Conservation (phyloP, 1,140 invertebrate genomes). For the Pseudomyrmex cubaensis region DNA sequence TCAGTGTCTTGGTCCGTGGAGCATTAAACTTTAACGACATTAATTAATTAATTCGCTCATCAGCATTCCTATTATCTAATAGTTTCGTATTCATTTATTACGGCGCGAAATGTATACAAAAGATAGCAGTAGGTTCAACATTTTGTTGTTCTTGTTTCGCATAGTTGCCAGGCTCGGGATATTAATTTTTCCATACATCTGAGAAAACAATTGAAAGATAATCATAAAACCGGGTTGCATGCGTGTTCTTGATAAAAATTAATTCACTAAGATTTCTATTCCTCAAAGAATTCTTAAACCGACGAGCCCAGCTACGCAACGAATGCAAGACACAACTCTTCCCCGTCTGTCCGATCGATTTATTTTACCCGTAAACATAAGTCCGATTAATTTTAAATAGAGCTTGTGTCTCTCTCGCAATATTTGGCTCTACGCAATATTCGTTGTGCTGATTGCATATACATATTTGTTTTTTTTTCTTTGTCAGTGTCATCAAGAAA, state of each 20-base stretch:
- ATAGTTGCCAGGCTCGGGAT: background rate
- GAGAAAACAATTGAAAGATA: background rate
- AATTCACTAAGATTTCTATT: background rate
- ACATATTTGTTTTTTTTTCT: background rate
- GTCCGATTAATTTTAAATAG: slow-evolving; percentile 2
- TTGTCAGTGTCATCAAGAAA: slow-evolving; percentile 1
- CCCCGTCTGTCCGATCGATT: background rate
- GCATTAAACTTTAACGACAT: slow-evolving; percentile 76
- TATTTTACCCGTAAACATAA: background rate
- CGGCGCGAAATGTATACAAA: slow-evolving; percentile 54
- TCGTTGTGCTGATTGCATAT: slow-evolving; percentile 69
- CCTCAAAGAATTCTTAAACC: background rate
- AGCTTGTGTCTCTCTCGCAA: background rate
- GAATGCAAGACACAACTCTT: background rate
- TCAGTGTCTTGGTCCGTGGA: slow-evolving; percentile 80
- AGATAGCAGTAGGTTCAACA: slow-evolving; percentile 43
- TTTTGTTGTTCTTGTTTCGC: slow-evolving; percentile 23
- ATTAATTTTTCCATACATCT: no score
- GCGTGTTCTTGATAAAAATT: no score
- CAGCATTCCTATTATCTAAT: slow-evolving; percentile 71
- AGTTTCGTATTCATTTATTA: slow-evolving; percentile 30
- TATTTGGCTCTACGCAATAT: slow-evolving; percentile 59
- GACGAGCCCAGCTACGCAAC: background rate
- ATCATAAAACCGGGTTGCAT: no score
- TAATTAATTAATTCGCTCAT: slow-evolving; percentile 72